These are phyloP conservation scores for Gouania willdenowi DNA, from an alignment of 2,797 vertebrate species.

Conservation along the genomic window DNA sequence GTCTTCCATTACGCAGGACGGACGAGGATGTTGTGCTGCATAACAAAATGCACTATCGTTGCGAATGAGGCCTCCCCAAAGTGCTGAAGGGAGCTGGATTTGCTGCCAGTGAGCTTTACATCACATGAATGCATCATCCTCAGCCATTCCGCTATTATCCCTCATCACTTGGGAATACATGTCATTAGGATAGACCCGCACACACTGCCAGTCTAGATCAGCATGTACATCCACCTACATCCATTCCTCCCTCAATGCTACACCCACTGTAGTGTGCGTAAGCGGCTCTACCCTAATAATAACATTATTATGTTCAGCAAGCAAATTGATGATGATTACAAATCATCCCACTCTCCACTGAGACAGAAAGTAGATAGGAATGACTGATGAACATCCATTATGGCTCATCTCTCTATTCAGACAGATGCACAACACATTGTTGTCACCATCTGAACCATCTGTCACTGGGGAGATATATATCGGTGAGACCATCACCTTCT, in stretches of 20 bases:
- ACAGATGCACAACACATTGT: slow-evolving; percentile 14
- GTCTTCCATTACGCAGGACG: slow-evolving; percentile 42
- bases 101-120: slow-evolving; percentile 20
- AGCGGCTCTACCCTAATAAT: slow-evolving; percentile 43
- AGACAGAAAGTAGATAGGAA: slow-evolving; percentile 54
- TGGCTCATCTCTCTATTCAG: slow-evolving; percentile 33
- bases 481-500: slow-evolving; percentile 13
- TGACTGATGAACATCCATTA: slow-evolving; percentile 33
- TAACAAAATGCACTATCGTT: slow-evolving; percentile 50
- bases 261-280: slow-evolving; percentile 9
- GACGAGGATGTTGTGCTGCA: slow-evolving; percentile 33
- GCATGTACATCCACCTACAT: slow-evolving; percentile 2
- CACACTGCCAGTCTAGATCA: neutral
- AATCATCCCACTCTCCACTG: slow-evolving; percentile 38
- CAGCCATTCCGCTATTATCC: slow-evolving; percentile 43
- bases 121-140: slow-evolving; percentile 43
- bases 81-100: slow-evolving; percentile 29
- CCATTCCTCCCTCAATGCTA: neutral
- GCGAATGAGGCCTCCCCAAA: slow-evolving; percentile 39
- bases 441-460: slow-evolving; percentile 31
- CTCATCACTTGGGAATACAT: slow-evolving; percentile 48
- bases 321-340: slow-evolving; percentile 60
- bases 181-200: slow-evolving; percentile 38
- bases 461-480: slow-evolving; percentile 11
- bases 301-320: slow-evolving; percentile 46